These are phyloP conservation scores for human (Homo sapiens) DNA, from an alignment of 2,113 vertebrate species.

Conservation along the genomic window DNA sequence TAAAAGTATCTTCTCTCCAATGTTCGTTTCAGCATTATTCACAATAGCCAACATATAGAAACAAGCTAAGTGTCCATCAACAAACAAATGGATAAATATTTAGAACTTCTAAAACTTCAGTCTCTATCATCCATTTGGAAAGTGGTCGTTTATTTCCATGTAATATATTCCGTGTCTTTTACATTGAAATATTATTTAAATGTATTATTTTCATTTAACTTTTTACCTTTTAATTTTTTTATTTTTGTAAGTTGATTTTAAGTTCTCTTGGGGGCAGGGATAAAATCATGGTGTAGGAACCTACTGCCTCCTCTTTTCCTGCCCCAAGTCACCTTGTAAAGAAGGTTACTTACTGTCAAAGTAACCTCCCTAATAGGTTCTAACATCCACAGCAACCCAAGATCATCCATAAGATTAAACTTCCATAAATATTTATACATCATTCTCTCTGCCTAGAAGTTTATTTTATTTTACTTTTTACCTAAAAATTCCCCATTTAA, in stretches of 20 bases:
- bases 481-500: neutral
- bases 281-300: neutral
- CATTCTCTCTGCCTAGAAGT: neutral
- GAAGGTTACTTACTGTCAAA: neutral
- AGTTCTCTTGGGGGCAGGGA: neutral
- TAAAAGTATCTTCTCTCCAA: neutral
- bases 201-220: neutral
- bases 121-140: neutral
- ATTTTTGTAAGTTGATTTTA: neutral
- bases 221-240: neutral
- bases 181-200: neutral
- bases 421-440: neutral
- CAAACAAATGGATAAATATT: neutral
- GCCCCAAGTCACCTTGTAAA: neutral
- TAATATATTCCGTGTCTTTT: neutral
- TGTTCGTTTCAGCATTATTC: neutral
- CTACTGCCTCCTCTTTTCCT: fast-evolving
- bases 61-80: neutral
- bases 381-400: neutral
- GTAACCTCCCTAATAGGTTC: neutral
- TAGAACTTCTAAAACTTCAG: neutral
- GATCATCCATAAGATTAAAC: neutral
- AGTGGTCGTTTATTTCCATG: neutral
- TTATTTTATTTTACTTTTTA: neutral
- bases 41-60: neutral